Conservation (phyloP, 2,888 invertebrate species). For the Dasysyrphus tricinctus region DNA sequence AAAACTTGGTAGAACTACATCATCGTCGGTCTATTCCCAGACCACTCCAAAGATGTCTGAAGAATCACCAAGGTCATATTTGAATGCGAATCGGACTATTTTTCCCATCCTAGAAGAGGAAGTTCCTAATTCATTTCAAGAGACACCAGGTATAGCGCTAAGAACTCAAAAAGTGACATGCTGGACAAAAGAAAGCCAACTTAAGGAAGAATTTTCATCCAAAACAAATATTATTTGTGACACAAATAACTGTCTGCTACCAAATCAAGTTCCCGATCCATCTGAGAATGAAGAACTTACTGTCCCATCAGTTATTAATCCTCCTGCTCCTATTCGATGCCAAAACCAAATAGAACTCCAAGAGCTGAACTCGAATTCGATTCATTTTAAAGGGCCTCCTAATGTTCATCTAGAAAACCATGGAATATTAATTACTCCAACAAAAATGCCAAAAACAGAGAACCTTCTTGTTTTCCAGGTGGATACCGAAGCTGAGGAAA, state of each 20-base stretch:
- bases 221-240: constrained; percentile 43
- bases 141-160: neutral
- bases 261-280: constrained; percentile 51
- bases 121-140: constrained; percentile 16
- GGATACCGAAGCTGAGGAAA: constrained; percentile 34
- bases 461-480: constrained; percentile 70
- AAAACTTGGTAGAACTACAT: neutral
- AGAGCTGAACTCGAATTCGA: constrained; percentile 45
- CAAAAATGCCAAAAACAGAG: constrained; percentile 47
- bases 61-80: constrained; percentile 12
- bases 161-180: neutral
- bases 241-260: constrained; percentile 1
- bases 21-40: neutral
- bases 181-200: constrained; percentile 26
- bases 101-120: constrained; percentile 73
- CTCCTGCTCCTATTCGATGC: neutral
- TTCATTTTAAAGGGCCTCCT: constrained; percentile 1
- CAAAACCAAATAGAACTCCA: constrained; percentile 54
- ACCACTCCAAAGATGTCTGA: constrained; percentile 12
- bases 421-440: constrained; percentile 73
- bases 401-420: constrained; percentile 68
- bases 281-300: neutral
- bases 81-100: constrained; percentile 48
- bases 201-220: constrained; percentile 63
- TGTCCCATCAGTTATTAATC: too few species aligned